These are phyloP conservation scores for Polyergus mexicanus DNA, from an alignment of 1,140 invertebrate species.

Conservation along the genomic window DNA sequence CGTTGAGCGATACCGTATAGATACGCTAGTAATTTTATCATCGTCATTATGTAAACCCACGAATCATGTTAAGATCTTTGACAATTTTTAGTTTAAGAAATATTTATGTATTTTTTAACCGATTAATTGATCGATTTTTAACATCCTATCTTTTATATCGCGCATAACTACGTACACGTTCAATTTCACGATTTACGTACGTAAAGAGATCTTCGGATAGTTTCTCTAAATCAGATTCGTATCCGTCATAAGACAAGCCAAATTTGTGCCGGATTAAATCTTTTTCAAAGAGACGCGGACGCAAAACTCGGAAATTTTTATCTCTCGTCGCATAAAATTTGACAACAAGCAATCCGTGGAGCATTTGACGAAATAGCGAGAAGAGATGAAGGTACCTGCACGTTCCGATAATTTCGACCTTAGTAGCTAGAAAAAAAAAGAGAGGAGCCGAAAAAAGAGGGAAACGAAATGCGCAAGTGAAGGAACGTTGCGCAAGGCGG, in stretches of 20 bases:
- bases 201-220: not conserved
- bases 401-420: slow-evolving; percentile 53
- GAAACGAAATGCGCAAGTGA: slow-evolving; percentile 51
- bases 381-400: not conserved
- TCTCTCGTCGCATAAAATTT: not conserved
- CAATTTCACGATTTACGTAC: not conserved
- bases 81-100: not conserved
- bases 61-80: not conserved
- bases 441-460: not conserved
- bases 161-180: too few relatives aligned
- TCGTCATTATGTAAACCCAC: not conserved
- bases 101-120: not conserved
- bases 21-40: not conserved
- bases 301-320: not conserved
- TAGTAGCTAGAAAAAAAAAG: not conserved
- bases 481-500: slow-evolving; percentile 66
- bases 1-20: not conserved
- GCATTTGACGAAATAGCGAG: slow-evolving; percentile 15
- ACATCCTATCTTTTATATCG: not conserved
- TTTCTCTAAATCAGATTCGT: not conserved
- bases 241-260: not conserved
- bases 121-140: not conserved
- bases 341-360: not conserved
- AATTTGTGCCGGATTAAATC: not conserved
- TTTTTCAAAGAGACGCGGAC: not conserved